Base-by-base conservation (phyloP, 2,888 invertebrate genomes). In the Cantharis flavilabris region DNA sequence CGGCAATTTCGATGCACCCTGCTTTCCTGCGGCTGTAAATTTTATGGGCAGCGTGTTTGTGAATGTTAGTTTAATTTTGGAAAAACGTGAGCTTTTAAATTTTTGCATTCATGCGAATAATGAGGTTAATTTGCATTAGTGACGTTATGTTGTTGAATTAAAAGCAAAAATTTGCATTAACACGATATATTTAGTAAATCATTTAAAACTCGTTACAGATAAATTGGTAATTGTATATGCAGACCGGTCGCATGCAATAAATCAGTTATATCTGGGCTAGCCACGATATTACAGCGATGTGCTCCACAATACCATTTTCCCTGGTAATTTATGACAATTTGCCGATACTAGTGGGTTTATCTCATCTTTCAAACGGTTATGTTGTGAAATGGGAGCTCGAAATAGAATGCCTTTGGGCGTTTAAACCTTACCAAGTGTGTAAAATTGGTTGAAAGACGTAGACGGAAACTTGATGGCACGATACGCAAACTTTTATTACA, bases 121-220 rank as follows among this genome's bases (percentile, higher is more conserved):
- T 49, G 49, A 49, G 49, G 49, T 49, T 49, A 49, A 49, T 49
- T 49, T 49, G 49, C 49, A 49, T 49, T 49, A 49, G 49, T 49
- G 49, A 49, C 49, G 49, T 49, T 49, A 49, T 49, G 49, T 49
- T 49, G 65, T 76, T 70, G 64, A 49, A 71, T 28, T 33, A 30
- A 70, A 76, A 65, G 33, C 69, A 77, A 77, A 76, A 76, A 69
- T 71, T 49, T 18, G 69, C 72, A 79, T 76, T 62, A 70, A 73
- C 64, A 70, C 69, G 71, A 74, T 74, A 74, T 79, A 79, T 76
- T 67, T 63, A 63, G 71, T 70, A 73, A 77, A 78, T 80, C 80
- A 81, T 81, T 81, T 81, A 81, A 81, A 81, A 80, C 81, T 81
- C 80, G 81, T 81, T 81, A 81, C 77, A 80, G 79, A 80, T 76